A percentile compares a stretch with the other conserved stretches of the same genome.
These are phyloP conservation scores for Tinea pellionella DNA, from an alignment of 2,888 invertebrate species.

Conservation along the genomic window DNA sequence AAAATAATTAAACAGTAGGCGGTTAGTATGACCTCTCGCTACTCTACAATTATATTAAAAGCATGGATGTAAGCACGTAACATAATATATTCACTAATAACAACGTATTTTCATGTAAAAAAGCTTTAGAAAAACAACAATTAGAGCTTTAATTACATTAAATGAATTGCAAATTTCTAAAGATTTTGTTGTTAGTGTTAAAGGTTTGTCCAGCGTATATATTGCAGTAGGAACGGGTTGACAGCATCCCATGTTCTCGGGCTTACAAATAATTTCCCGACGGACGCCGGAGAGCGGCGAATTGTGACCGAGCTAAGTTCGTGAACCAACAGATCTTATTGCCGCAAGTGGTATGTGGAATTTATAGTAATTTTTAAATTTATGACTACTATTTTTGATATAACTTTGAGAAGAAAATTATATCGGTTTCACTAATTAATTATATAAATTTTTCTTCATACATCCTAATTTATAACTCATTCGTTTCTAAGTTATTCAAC, in stretches of 20 bases:
- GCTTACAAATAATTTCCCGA: slow-evolving; percentile 9
- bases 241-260: slow-evolving; percentile 1
- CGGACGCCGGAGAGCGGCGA: slow-evolving; percentile 7
- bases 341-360: background rate
- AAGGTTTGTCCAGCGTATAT: background rate
- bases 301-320: slow-evolving; percentile 1
- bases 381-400: background rate
- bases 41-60: too few relatives aligned
- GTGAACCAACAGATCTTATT: slow-evolving; percentile 1
- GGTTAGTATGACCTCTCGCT: too few relatives aligned
- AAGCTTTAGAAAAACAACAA: background rate
- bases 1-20: too few relatives aligned
- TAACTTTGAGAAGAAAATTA: background rate
- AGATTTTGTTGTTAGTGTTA: background rate
- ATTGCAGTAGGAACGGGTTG: background rate
- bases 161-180: background rate
- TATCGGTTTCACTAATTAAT: too few relatives aligned
- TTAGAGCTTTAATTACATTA: background rate
- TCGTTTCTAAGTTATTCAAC: too few relatives aligned
- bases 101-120: background rate
- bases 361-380: background rate
- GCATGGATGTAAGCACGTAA: too few relatives aligned
- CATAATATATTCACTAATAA: too few relatives aligned
- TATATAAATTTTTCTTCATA: too few relatives aligned
- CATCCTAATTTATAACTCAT: too few relatives aligned